Evolutionary conservation across 2,888 invertebrate genomes (phyloP).

Genomic region (Biston stratarius): DNA sequence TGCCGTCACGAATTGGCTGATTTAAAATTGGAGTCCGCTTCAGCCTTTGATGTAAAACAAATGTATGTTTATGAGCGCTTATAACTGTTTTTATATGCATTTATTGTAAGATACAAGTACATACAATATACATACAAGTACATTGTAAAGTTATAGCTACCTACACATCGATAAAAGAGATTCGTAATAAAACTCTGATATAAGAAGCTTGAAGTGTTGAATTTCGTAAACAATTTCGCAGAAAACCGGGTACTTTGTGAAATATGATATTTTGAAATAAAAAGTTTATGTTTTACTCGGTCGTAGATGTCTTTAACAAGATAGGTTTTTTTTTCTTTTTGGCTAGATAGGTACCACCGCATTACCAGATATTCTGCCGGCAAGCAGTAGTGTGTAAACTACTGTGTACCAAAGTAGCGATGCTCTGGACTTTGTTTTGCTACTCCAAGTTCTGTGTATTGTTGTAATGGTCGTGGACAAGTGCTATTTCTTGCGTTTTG

Average conservation of each 20-base stretch:
- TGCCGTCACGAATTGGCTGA: constrained; percentile 59
- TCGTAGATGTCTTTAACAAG: no score
- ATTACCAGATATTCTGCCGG: no score
- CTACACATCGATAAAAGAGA: constrained; percentile 17
- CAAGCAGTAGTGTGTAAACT: no score
- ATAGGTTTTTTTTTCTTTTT: no score
- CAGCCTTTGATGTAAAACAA: constrained; percentile 77
- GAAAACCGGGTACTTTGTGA: constrained; percentile 5
- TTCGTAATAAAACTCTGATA: constrained; percentile 13
- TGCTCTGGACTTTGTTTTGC: no score
- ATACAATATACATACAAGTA: no score
- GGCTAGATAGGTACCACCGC: no score
- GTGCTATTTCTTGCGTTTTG: no score
- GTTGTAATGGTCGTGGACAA: no score
- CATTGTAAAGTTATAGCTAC: no score
- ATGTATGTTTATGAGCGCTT: constrained; percentile 61
- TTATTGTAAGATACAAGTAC: constrained; percentile 33
- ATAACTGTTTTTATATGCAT: constrained; percentile 38
- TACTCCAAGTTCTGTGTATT: no score
- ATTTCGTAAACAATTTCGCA: neutral
- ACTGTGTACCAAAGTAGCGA: no score
- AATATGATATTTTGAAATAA: neutral
- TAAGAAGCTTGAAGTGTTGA: constrained; percentile 13
- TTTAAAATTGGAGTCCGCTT: constrained; percentile 75
- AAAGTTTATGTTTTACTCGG: neutral